Evolutionary conservation across 2,113 vertebrate genomes (phyloP).

Genomic region (Nyctereutes procyonoides): DNA sequence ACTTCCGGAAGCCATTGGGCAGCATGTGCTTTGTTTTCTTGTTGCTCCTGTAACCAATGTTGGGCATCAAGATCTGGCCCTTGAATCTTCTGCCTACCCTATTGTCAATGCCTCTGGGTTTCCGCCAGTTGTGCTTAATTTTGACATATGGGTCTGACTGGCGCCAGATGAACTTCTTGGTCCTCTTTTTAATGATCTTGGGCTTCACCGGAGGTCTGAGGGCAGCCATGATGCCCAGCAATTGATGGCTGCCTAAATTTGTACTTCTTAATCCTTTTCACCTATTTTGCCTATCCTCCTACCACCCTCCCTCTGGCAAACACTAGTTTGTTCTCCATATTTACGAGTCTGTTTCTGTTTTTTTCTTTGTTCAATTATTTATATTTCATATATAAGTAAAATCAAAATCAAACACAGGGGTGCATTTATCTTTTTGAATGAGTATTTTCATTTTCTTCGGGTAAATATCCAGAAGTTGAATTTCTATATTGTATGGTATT

Average conservation of each 20-base stretch:
- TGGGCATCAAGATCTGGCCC: no score
- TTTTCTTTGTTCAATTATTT: not conserved
- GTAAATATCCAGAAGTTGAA: not conserved
- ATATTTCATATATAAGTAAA: not conserved
- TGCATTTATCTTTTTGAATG: not conserved
- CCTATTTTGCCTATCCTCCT: not conserved
- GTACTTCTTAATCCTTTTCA: not conserved
- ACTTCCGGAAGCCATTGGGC: no score
- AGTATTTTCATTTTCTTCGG: not conserved
- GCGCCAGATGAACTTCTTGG: no score
- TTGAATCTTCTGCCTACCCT: no score
- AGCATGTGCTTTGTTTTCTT: no score
- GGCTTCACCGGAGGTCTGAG: no score
- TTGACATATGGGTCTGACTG: no score
- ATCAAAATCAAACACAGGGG: not conserved
- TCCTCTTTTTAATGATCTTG: no score
- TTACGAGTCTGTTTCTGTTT: not conserved
- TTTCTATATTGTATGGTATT: not conserved
- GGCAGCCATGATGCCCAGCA: no score
- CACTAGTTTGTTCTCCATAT: not conserved
- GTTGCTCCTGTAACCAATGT: no score
- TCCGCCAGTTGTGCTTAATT: no score
- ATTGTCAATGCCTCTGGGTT: no score
- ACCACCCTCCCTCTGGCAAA: not conserved
- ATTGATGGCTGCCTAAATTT: not conserved